phyloP scores from a whole-genome alignment of 2,797 vertebrate species.

The Distichodus sexfasciatus region DNA sequence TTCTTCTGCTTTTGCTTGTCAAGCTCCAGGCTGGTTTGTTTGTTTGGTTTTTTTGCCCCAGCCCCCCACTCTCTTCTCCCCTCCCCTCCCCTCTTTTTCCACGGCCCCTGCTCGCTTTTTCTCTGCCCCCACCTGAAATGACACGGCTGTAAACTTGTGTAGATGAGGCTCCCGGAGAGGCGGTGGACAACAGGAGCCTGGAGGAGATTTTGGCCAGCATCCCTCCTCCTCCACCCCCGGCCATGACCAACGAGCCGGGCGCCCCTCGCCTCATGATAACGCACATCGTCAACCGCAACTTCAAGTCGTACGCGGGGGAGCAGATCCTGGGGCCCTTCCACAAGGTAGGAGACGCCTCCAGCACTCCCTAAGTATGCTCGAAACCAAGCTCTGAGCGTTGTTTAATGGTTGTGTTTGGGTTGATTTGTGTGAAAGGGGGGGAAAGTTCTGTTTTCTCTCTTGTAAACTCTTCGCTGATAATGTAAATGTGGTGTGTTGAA shows the following conservation, averaged over 20 bases:
- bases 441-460: too few relatives aligned
- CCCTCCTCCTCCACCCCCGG: constrained; percentile 93
- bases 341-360: constrained; percentile 87
- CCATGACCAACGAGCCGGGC: constrained; percentile 96
- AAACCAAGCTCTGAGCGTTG: too few relatives aligned
- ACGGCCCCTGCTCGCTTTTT: too few relatives aligned
- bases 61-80: constrained; percentile 15
- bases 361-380: too few relatives aligned
- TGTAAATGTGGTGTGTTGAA: too few relatives aligned
- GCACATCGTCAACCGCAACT: constrained; percentile 97
- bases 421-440: too few relatives aligned
- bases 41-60: too few relatives aligned
- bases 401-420: too few relatives aligned
- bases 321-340: constrained; percentile 96
- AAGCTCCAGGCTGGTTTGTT: constrained; percentile 14
- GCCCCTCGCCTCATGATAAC: constrained; percentile 98
- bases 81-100: constrained; percentile 65
- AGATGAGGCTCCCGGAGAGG: constrained; percentile 71
- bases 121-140: constrained; percentile 70
- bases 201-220: constrained; percentile 97
- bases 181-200: constrained; percentile 86
- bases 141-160: too few relatives aligned
- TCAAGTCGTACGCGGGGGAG: constrained; percentile 96
- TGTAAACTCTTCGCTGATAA: too few relatives aligned
- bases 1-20: constrained; percentile 65